Conservation (phyloP, 2,113 vertebrate species). For the Athene noctua region DNA sequence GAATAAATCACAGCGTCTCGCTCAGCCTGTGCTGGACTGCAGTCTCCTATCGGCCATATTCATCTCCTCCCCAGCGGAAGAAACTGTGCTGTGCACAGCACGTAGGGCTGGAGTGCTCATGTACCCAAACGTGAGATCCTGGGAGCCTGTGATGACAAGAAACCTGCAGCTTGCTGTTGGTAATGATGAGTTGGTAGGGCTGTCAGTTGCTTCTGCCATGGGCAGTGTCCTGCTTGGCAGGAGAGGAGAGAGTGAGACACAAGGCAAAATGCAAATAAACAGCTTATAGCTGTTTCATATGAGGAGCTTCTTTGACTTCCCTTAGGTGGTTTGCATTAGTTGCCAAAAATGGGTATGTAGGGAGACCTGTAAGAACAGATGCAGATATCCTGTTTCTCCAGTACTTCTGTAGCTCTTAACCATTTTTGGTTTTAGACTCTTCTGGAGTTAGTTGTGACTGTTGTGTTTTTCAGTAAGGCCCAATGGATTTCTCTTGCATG, state of each 20-base stretch:
- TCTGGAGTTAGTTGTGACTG: neutral
- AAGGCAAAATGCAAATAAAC: neutral
- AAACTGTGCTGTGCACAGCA: neutral
- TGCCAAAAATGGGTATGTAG: fast-evolving
- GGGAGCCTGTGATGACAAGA: neutral
- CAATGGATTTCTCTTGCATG: neutral
- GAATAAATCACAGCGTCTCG: neutral
- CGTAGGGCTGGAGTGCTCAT: fast-evolving
- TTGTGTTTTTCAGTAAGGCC: neutral
- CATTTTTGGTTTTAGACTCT: neutral
- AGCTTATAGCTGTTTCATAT: neutral
- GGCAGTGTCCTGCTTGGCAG: neutral
- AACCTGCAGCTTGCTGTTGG: neutral
- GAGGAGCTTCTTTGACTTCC: neutral
- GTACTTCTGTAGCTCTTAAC: neutral
- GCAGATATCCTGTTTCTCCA: fast-evolving
- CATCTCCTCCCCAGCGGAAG: neutral
- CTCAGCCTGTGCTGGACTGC: neutral
- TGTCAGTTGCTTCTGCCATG: neutral
- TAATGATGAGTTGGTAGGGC: neutral
- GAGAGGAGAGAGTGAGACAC: neutral
- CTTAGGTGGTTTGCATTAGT: neutral
- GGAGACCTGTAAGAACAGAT: neutral
- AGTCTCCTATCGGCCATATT: neutral
- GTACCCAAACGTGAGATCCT: fast-evolving